Percentiles rank a stretch among this genome's conserved stretches.
Evolutionary conservation across 1,140 invertebrate genomes (phyloP).

Genomic region (Babylonia areolata): DNA sequence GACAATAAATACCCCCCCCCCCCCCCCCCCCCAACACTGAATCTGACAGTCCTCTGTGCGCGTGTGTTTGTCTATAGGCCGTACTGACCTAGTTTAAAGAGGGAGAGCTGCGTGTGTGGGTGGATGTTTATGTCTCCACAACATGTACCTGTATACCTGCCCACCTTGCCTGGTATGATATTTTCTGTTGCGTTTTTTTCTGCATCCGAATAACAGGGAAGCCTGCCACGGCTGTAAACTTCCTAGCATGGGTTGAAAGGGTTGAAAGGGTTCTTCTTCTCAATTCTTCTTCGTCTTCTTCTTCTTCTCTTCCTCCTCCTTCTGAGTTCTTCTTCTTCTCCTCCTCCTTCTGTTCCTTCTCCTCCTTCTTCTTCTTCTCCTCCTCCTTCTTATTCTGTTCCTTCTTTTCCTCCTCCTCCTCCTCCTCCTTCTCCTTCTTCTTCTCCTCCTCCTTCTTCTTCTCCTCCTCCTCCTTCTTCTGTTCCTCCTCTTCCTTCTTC

Average conservation of each 20-base stretch:
- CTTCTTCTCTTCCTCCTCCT: not conserved
- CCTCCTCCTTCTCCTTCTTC: no score
- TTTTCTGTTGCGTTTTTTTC: not conserved
- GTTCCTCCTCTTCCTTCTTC: not conserved
- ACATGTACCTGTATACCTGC: not conserved
- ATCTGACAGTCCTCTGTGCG: no score
- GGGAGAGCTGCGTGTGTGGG: not conserved
- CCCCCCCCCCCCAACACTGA: no score
- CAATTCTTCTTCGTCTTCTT: not conserved
- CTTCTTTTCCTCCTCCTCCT: not conserved
- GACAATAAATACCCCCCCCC: no score
- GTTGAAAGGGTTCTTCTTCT: not conserved
- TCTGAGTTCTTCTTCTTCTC: not conserved
- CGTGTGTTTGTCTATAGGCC: no score
- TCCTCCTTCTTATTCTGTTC: not conserved
- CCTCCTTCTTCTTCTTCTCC: not conserved
- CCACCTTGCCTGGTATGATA: no score
- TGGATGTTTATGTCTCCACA: not conserved
- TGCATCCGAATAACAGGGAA: not conserved
- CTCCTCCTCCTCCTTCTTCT: not conserved
- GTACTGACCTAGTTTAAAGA: no score
- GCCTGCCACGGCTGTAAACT: no score
- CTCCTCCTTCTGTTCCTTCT: not conserved
- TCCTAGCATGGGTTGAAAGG: no score
- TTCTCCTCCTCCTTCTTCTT: not conserved